phyloP scores from a whole-genome alignment of 2,888 invertebrate genomes.

The Seira sanloemensis region DNA sequence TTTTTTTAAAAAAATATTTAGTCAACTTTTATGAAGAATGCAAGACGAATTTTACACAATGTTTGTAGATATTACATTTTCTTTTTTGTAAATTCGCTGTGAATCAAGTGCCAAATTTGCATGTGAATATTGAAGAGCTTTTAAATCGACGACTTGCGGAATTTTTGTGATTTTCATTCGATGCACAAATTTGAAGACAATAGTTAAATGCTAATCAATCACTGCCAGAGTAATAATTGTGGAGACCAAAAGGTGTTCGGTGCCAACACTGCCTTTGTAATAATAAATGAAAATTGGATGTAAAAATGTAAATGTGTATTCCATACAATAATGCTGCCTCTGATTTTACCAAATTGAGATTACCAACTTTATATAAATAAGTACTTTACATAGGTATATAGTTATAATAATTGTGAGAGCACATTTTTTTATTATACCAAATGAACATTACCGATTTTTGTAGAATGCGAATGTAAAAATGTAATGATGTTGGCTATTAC shows the following conservation, averaged over 20 bases:
- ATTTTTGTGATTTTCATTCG: constrained; percentile 13
- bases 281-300: too few relatives aligned
- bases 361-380: not conserved
- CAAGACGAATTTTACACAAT: not conserved
- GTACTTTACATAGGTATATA: constrained; percentile 2
- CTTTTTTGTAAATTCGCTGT: constrained; percentile 3
- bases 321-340: too few relatives aligned
- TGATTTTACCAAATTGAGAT: not conserved
- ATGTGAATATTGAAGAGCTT: not conserved
- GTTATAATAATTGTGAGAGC: too few relatives aligned
- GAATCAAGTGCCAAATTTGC: constrained; percentile 13
- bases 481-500: not conserved
- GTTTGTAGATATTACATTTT: constrained; percentile 1
- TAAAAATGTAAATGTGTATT: too few relatives aligned
- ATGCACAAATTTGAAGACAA: not conserved
- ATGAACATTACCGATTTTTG: not conserved
- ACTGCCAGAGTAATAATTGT: constrained; percentile 29
- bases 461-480: not conserved
- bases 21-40: not conserved
- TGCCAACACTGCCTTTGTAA: constrained; percentile 8
- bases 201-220: constrained; percentile 30
- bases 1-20: not conserved
- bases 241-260: constrained; percentile 6
- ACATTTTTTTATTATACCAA: constrained; percentile 17
- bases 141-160: not conserved